Conservation (phyloP, 2,888 invertebrate genomes). For the Tenthredo livida region DNA sequence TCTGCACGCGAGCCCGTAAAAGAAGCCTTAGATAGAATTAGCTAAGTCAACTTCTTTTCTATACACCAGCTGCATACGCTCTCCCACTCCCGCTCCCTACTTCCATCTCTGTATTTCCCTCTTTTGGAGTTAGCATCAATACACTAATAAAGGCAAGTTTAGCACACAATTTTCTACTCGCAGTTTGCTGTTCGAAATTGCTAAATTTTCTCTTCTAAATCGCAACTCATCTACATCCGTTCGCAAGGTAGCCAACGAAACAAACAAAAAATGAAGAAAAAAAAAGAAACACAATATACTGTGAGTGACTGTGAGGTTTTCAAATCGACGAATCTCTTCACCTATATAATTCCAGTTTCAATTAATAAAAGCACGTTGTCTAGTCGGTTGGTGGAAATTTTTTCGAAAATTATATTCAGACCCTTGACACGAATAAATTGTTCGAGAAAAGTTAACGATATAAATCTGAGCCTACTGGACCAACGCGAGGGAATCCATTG, state of each 20-base stretch:
- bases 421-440: neutral
- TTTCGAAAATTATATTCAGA: neutral
- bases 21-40: conserved; percentile 50
- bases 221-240: neutral
- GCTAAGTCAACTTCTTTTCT: conserved; percentile 36
- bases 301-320: too few relatives aligned
- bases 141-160: conserved; percentile 35
- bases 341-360: too few relatives aligned
- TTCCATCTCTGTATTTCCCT: neutral
- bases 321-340: too few relatives aligned
- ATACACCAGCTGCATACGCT: conserved; percentile 24
- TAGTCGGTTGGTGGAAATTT: too few relatives aligned
- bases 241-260: neutral
- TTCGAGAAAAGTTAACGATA: conserved; percentile 23
- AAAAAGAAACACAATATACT: too few relatives aligned
- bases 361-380: too few relatives aligned
- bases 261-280: neutral
- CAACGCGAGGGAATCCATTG: conserved; percentile 34
- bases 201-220: neutral
- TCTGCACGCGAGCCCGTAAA: conserved; percentile 37
- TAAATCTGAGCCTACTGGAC: conserved; percentile 32
- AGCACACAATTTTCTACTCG: conserved; percentile 2
- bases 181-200: neutral
- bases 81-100: neutral
- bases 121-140: neutral